These are phyloP conservation scores for Scophthalmus maximus DNA, from an alignment of 2,113 vertebrate genomes.

Conservation along the genomic window DNA sequence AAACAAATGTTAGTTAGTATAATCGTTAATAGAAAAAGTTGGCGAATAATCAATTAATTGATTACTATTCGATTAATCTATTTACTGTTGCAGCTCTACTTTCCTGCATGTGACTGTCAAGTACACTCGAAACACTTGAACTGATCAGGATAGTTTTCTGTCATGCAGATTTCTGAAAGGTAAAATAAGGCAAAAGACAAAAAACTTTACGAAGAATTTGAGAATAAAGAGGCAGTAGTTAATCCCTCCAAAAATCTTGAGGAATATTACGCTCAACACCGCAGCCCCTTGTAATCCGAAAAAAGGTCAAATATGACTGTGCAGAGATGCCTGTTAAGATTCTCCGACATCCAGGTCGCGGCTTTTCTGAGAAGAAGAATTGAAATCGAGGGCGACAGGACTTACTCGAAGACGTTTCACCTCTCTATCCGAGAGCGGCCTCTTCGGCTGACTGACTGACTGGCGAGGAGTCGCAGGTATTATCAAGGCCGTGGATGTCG, in stretches of 20 bases:
- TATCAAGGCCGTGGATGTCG: not conserved
- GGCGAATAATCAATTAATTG: too few species aligned
- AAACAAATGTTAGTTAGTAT: too few species aligned
- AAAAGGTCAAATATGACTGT: not conserved
- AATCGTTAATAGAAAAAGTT: too few species aligned
- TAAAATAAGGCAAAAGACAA: constrained; percentile 1
- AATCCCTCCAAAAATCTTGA: not conserved
- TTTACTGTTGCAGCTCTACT: too few species aligned
- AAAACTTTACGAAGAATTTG: not conserved
- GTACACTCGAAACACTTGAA: constrained; percentile 16
- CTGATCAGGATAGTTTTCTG: not conserved
- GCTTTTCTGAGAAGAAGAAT: not conserved
- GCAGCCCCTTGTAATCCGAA: not conserved
- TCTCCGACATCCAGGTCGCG: not conserved
- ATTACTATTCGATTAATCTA: too few species aligned
- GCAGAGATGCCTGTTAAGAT: not conserved
- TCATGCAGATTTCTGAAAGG: constrained; percentile 2
- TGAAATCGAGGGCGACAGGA: not conserved
- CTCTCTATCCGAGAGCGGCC: not conserved
- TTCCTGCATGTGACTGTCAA: constrained; percentile 25
- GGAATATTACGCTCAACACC: not conserved
- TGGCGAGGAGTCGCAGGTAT: too few species aligned
- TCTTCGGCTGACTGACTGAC: not conserved
- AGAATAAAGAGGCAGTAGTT: not conserved
- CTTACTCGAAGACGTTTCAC: not conserved